Conservation (phyloP, 2,888 invertebrate species). For the Caenorhabditis sulstoni region DNA sequence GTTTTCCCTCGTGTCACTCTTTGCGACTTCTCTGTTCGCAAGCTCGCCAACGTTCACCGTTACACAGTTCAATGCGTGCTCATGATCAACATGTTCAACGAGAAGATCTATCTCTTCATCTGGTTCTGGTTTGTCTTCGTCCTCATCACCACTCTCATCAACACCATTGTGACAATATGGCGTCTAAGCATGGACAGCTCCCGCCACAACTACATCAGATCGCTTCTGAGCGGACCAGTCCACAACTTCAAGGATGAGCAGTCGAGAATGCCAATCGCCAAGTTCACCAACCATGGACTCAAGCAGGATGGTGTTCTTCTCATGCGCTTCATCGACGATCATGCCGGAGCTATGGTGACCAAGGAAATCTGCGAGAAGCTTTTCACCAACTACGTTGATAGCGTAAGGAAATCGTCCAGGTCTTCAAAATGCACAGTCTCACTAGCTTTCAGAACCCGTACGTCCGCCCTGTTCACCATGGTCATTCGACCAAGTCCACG, state of each 20-base stretch:
- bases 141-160: slow-evolving; percentile 81
- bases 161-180: slow-evolving; percentile 82
- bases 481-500: slow-evolving; percentile 73
- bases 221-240: slow-evolving; percentile 46
- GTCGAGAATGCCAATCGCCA: slow-evolving; percentile 26
- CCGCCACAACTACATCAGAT: slow-evolving; percentile 64
- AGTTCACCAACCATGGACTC: slow-evolving; percentile 72
- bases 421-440: too few species aligned
- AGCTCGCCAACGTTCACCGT: slow-evolving; percentile 80
- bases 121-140: slow-evolving; percentile 83
- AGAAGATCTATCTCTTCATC: slow-evolving; percentile 79
- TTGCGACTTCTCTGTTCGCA: slow-evolving; percentile 80
- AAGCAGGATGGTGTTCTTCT: slow-evolving; percentile 79
- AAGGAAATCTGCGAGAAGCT: slow-evolving; percentile 74
- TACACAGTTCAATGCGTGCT: slow-evolving; percentile 80
- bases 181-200: slow-evolving; percentile 68
- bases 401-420: slow-evolving; percentile 44
- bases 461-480: slow-evolving; percentile 42
- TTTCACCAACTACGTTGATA: slow-evolving; percentile 73
- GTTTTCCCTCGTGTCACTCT: slow-evolving; percentile 79
- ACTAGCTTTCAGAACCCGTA: slow-evolving; percentile 42
- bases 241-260: slow-evolving; percentile 50
- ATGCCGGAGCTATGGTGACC: slow-evolving; percentile 80
- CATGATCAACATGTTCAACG: slow-evolving; percentile 81
- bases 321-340: slow-evolving; percentile 79